Conservation (phyloP, 2,113 vertebrate species). For the Bubalus kerabau region DNA sequence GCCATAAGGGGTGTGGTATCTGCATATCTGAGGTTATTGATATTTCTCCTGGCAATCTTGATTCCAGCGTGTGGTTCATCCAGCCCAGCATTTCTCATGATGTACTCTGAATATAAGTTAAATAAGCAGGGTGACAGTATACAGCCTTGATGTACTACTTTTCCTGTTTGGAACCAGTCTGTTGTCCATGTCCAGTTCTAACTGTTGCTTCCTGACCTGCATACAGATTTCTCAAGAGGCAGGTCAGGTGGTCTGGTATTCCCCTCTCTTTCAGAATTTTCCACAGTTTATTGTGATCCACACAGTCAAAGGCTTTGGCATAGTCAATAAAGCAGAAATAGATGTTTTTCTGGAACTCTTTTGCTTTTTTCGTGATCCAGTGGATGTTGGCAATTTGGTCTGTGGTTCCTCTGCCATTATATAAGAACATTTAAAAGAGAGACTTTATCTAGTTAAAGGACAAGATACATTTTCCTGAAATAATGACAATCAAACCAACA, state of each 20-base stretch:
- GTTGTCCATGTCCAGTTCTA: no score
- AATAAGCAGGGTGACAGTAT: background rate
- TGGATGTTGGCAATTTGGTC: background rate
- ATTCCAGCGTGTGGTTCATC: background rate
- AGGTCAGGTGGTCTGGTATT: no score
- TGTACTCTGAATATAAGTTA: background rate
- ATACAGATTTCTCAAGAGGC: no score
- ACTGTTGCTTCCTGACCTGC: no score
- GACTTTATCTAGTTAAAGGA: background rate
- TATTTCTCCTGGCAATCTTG: background rate
- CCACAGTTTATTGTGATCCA: background rate
- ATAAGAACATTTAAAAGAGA: background rate
- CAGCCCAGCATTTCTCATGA: background rate
- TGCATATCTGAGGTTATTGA: background rate
- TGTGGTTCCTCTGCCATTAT: background rate
- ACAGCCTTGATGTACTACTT: background rate
- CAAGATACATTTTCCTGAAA: background rate
- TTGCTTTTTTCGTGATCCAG: rapidly evolving
- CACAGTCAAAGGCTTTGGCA: background rate
- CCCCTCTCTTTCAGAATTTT: background rate
- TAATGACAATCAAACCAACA: background rate
- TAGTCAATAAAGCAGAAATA: background rate
- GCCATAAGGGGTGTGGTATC: background rate
- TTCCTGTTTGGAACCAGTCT: background rate
- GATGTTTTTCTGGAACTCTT: background rate